Evolutionary conservation across 2,113 vertebrate genomes (phyloP), one percentile per base, ranked within the genome.

Genomic region (Rhegmatorhina hoffmannsi): DNA sequence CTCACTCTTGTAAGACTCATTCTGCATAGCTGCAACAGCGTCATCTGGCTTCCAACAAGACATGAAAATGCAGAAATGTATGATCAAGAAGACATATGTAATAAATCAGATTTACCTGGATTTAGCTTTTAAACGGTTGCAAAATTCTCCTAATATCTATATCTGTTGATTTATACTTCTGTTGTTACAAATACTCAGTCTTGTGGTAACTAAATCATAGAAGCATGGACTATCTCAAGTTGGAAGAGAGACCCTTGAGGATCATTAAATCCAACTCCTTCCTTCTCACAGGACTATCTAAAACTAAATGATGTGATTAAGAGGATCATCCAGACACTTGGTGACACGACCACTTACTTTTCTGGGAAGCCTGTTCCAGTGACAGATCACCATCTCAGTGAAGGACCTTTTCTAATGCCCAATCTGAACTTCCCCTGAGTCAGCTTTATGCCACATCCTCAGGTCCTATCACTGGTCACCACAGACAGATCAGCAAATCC

Each of bases 351-450:
- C 43, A 50, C 14, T 46, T 53, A 33, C 9, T 85, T 26, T 33
- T 33, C 34, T 40, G 40, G 5, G 31, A 6, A 90, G 8, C 24
- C 29, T 64, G 29, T 55, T 78, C 5, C 25, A 75, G 12, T 14
- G 28, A 43, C 5, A 4, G 6, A 64, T 17, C 11, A 56, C 10
- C 19, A 14, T 63, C 6, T 34, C 49, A n/a, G 34, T 50, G 59
- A 77, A 74, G 13, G 70, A 36, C 5, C 13, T 69, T 73, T 88
- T 60, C 34, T 69, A 60, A 66, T 5, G 46, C 8, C 50, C 46
- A 36, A 0, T 52, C 8, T 74, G 70, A 78, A 88, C 7, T 60
- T 31, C 14, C 23, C 26, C 18, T 31, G 19, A 69, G 0, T 1
- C 40, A 78, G 40, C 21, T 64, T 78, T 40, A 85, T 38, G 33